Evolutionary conservation across 2,888 invertebrate species (phyloP).

Genomic region (Iphiclides podalirius): DNA sequence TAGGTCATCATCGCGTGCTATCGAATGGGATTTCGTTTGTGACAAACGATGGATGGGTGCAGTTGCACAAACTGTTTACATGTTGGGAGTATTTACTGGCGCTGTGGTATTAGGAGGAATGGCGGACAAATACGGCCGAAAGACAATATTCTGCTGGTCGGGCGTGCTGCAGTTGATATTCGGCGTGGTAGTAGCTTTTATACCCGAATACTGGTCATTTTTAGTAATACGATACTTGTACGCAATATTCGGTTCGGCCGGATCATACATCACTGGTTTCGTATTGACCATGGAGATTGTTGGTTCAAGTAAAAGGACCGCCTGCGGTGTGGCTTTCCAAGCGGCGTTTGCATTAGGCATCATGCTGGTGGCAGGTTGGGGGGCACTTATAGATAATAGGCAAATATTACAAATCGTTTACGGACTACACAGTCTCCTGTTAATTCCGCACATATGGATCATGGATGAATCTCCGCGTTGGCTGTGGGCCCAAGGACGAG

Average conservation of each 20-base stretch:
- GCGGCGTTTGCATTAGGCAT: slow-evolving; percentile 89
- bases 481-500: slow-evolving; percentile 91
- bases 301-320: slow-evolving; percentile 88
- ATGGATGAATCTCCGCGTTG: slow-evolving; percentile 94
- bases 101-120: slow-evolving; percentile 89
- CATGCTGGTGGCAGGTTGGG: slow-evolving; percentile 92
- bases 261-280: slow-evolving; percentile 85
- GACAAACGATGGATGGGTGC: slow-evolving; percentile 90
- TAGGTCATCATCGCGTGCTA: slow-evolving; percentile 85
- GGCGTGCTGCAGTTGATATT: slow-evolving; percentile 86
- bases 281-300: slow-evolving; percentile 91
- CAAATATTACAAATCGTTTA: slow-evolving; percentile 88
- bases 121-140: slow-evolving; percentile 91
- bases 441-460: slow-evolving; percentile 91
- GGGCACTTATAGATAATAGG: slow-evolving; percentile 85
- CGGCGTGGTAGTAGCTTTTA: slow-evolving; percentile 87
- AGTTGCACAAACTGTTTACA: slow-evolving; percentile 87
- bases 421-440: slow-evolving; percentile 86
- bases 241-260: slow-evolving; percentile 92
- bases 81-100: slow-evolving; percentile 92
- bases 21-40: slow-evolving; percentile 92
- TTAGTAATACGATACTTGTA: slow-evolving; percentile 84
- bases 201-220: slow-evolving; percentile 88
- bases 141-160: slow-evolving; percentile 90
- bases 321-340: slow-evolving; percentile 90